Evolutionary conservation across 2,797 vertebrate genomes (phyloP), one percentile per base, ranked within the genome.

Genomic region (Limnodromus scolopaceus): DNA sequence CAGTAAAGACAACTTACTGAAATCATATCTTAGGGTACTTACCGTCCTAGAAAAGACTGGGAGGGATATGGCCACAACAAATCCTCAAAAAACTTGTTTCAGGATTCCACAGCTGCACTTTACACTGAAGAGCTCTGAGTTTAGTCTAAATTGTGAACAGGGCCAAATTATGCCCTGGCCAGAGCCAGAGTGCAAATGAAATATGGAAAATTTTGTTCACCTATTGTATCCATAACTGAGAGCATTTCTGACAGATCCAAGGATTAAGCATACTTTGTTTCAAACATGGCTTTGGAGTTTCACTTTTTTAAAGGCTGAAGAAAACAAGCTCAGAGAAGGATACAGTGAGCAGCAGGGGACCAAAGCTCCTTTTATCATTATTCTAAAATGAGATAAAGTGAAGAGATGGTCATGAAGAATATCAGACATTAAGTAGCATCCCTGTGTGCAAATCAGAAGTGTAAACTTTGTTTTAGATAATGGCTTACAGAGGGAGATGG

Each of bases 391-490:
- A 93, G 71, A 76, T 88, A 65, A 91, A 82, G 45, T 81, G 34
- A 96, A 96, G 87, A 74, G 70, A 76, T 45, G 28, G 66, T 86
- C 93, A 93, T 92, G 80, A 92, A 87, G 84, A 96, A 68, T 75
- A 92, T 71, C 60, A 95, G 84, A 79, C 60, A 65, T 65, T 84
- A 93, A 96, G 69, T 71, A 92, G 72, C 64, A 96, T 84, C 74
- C 90, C 89, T 84, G n/a, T 92, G 92, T 84, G 71, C 69, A 95
- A 93, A 94, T 94, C 83, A 84, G 71, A 80, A 78, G 23, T 55
- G 66, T 90, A 96, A 93, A 87, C 64, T 95, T 92, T 87, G 72
- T 57, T 92, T 96, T 89, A 87, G 80, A 92, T 91, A 92, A 94
- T 88, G 85, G 71, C 54, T 93, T 95, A 86, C 34, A 88, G 34